Evolutionary conservation across 2,113 vertebrate species (phyloP), one percentile per base, ranked within the genome.

Genomic region (Brienomyrus longianalis): DNA sequence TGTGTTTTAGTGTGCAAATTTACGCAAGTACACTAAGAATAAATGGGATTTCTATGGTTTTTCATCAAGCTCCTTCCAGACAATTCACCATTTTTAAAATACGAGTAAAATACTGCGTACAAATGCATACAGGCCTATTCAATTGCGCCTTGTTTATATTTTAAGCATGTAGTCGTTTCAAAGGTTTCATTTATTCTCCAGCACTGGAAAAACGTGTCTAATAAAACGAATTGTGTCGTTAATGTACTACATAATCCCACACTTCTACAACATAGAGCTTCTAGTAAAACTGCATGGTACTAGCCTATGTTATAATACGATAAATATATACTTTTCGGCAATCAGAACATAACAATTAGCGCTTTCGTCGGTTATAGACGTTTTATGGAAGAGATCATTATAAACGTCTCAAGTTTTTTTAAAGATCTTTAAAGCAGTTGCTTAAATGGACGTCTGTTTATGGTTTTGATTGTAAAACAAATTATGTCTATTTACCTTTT

Each of bases 401-500:
- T 23, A 84, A 45, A 47, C 19, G 83, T 6, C 45, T 10, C 43
- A 84, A 45, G 35, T 45, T 48, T 84, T 39, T 39, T 39, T 39
- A 43, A 45, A 48, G 83, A 45, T 39, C 43, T 84, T 39, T 39
- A 23, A 45, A 84, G 83, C 83, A 45, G 35, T 84, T 84, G 21
- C 9, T 47, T 23, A 84, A 47, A 47, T 48, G 83, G 39, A 84
- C 83, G 83, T 11, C 45, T 84, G 45, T 84, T 47, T 84, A 84
- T 48, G 39, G 35, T 15, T 48, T 8, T 13, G 88, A 80, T 59
- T 85, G 51, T 35, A 62, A 89, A 51, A 62, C 35, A 31, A 89
- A 89, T 89, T 89, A 86, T 19, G 43, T 27, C 35, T 59, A 19
- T 86, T 86, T 70, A 27, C 27, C 19, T 86, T 45, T 70, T 87